Base-by-base conservation (phyloP, 1,140 invertebrate genomes). In the Bombus huntii region DNA sequence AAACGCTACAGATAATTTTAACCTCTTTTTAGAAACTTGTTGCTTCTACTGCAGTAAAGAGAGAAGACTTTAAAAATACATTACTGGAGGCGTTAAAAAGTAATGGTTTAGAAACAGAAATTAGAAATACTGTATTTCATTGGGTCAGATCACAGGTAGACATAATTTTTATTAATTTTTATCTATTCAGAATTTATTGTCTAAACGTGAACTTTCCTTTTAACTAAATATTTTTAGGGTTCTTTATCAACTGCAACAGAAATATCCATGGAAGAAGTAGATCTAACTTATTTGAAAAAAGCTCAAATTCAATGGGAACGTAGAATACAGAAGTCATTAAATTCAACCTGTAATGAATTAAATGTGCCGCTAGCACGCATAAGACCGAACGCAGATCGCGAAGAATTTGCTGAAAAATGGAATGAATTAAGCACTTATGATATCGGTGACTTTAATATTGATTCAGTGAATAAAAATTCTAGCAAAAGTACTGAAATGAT, bases 311-410 rank as follows among this genome's bases (percentile, higher is more conserved):
- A 98, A 83, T 99, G 98, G 98, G 98, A 99, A 94, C 97, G 98
- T 91, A 96, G 98, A 86, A 98, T 99, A 81, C 97, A 98, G 88
- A 99, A 99, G 95, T 99, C 98, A 31, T 95, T 99, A 59, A 98
- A 99, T 95, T 98, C 98, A 6, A 99, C 99, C 97, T 98, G 98
- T 87, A 97, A 97, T 81, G 98, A 99, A 95, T 95, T 99, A 53
- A 98, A 97, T 87, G 97, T 98, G 13, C 97, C 97, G 25, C 92
- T 98, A 78, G 97, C 98, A 2, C 97, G 97, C 92, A 95, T 97
- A 68, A 95, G 98, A 90, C 96, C 97, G 4, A 96, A 97, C 57
- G 96, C 96, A 66, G 98, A 99, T 93, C 97, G 97, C 82, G 98
- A 98, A 79, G 98, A 98, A 91, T 95, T 99, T 28, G 92, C 96